Evolutionary conservation across 1,140 invertebrate genomes (phyloP), one percentile per base, ranked within the genome.

Genomic region (Nebria ingens): DNA sequence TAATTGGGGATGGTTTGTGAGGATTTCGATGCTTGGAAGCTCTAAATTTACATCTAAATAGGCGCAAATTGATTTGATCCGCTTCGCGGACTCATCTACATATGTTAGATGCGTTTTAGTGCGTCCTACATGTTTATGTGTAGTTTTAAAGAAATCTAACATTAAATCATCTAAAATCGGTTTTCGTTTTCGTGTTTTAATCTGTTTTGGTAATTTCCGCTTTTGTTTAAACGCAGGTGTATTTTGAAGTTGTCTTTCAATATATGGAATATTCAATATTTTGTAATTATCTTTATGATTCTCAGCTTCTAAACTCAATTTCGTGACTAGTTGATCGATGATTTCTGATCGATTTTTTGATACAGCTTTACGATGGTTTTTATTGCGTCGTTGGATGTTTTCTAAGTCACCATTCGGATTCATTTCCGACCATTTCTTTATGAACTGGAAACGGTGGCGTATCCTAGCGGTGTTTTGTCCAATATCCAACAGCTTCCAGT

Each of bases 401-500:
- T 59, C 56, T 0, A 74, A 45, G 2, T 55, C 60, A 2, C 61
- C 58, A 17, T 60, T 29, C 0, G 71, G 70, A 65, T 74, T 61
- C 21, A 64, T 64, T 23, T 65, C 59, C 1, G 73, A 56, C 55
- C 66, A 74, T 20, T 62, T 63, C 51, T 64, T 64, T 6, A 79
- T 68, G 0, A 72, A 64, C 17, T 66, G 45, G 60, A 58, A 58
- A 63, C 66, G 42, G 57, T 70, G 56, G 64, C 72, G 9, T 52
- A 60, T 42, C 59, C 66, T 53, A 53, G 68, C 15, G 62, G 66
- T 17, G 45, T 22, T 25, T 65, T 71, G 12, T 52, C 57, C 51
- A n/a, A 53, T 58, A 17, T 19, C 64, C 29, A 13, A 66, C 53
- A 56, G 65, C 54, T 21, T 51, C 60, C 42, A 71, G 29, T 23